Evolutionary conservation across 2,113 vertebrate species (phyloP), one percentile per base, ranked within the genome.

Genomic region (Sturnus vulgaris): DNA sequence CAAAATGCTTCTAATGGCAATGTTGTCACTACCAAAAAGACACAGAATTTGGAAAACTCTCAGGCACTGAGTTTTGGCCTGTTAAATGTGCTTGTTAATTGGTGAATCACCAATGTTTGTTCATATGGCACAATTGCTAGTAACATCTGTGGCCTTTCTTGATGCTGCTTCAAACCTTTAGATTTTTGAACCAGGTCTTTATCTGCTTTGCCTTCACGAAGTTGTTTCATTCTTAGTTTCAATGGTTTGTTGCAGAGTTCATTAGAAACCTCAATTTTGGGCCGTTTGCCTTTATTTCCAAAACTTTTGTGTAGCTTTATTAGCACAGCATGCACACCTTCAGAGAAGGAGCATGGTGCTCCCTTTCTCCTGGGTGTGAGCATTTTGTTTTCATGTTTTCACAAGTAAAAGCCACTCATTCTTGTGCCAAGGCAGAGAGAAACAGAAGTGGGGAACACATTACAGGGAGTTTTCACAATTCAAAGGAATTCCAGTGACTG

Each of bases 401-500:
- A n/a, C 15, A 10, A n/a, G 55, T 39, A 46, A 78, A 88, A 37
- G 15, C 0, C 2, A 0, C 15, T 81, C 3, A 0, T 59, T 61
- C 33, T 55, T 59, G 35, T 64, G 39, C 20, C 21, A 35, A 15
- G 57, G 31, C 7, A 11, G 42, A 68, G 25, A 57, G 44, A 61
- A 90, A 24, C 4, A 15, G 31, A 44, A 31, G 16, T 2, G 2
- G 42, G 61, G 61, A 57, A 11, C 24, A 5, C 4, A 3, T n/a
- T 20, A 10, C 33, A 39, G 56, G 42, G 66, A 25, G 19, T 27
- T n/a, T 79, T 37, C 40, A 42, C 4, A 2, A 27, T 61, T 60
- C 3, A 14, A 0, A 64, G 65, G 31, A 55, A 2, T 7, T n/a
- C 1, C 5, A 28, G 44, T 28, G 44, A 7, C 10, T 31, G 19